Evolutionary conservation across 2,888 invertebrate species (phyloP), one percentile per base, ranked within the genome.

Genomic region (Lobophora halterata): DNA sequence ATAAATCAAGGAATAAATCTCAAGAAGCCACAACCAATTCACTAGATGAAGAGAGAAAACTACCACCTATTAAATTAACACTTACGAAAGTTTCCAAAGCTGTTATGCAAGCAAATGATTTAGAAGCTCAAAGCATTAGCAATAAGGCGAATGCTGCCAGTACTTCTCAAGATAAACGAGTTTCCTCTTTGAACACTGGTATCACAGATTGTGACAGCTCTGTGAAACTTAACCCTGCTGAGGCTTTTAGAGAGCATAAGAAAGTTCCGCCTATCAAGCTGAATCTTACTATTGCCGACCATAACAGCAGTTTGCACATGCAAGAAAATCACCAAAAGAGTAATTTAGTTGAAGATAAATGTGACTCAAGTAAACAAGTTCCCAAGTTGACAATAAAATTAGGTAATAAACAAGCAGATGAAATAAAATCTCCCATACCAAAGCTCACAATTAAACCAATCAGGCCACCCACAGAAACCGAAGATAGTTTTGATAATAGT

Each of bases 331-430:
- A 40, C 47, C 62, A 47, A 52, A 58, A 57, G 54, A 54, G 46
- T 44, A 54, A 45, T 49, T 38, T 40, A 13, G 21, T 20, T 49
- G 51, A 64, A 35, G 61, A 65, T 34, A 64, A 70, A 25, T 40
- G 54, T 25, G 78, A 75, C 19, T 51, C 61, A 33, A 52, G 55
- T 27, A 87, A 82, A 67, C 80, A 79, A 48, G 77, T 89, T 30
- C 88, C 89, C 19, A 89, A 89, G 68, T 61, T 89, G 45, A 88
- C 89, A 28, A 88, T 89, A 18, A 88, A 88, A 69, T 58, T 88
- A 39, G 61, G 72, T 18, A 71, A 61, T 49, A 88, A 79, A 60
- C 73, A 71, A 51, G 23, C 61, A 14, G 83, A 85, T 31, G 86
- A 86, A 63, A 55, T 63, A 5, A 85, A 82, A 58, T 68, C 76